Conservation (phyloP, 2,888 invertebrate species). For the Drosophila testacea region DNA sequence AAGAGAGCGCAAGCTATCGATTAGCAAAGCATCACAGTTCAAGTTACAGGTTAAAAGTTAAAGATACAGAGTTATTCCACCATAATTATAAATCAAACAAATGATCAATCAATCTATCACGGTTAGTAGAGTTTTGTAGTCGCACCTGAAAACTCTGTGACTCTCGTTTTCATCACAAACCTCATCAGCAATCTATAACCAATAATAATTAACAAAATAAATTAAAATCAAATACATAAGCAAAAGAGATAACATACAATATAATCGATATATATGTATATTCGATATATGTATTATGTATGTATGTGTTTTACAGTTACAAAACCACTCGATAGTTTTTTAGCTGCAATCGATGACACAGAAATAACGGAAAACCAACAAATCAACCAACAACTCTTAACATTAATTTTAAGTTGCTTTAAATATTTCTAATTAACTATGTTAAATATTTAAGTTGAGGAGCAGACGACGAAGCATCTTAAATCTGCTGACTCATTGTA, state of each 20-base stretch:
- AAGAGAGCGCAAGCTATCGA: constrained; percentile 38
- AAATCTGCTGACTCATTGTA: constrained; percentile 56
- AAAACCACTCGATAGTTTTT: constrained; percentile 52
- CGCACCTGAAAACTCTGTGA: constrained; percentile 47
- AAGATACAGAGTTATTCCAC: constrained; percentile 33
- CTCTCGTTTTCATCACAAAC: constrained; percentile 49
- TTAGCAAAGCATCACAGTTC: constrained; percentile 47
- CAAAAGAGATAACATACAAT: constrained; percentile 30
- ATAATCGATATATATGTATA: constrained; percentile 33
- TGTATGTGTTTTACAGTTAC: constrained; percentile 44
- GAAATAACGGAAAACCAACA: constrained; percentile 17
- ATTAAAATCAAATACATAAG: constrained; percentile 4
- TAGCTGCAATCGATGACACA: constrained; percentile 49
- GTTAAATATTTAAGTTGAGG: constrained; percentile 59
- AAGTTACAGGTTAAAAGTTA: constrained; percentile 47
- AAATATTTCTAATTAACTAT: constrained; percentile 69
- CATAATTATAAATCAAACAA: constrained; percentile 15
- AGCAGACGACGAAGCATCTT: constrained; percentile 36
- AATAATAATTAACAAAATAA: constrained; percentile 31
- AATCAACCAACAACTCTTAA: constrained; percentile 64
- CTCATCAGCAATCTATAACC: constrained; percentile 60
- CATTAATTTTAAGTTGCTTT: constrained; percentile 75
- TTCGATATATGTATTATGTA: constrained; percentile 38
- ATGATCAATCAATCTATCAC: constrained; percentile 9
- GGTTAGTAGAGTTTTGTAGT: constrained; percentile 51